These are phyloP conservation scores for Melanchra persicariae DNA, from an alignment of 2,888 invertebrate genomes.

Conservation along the genomic window DNA sequence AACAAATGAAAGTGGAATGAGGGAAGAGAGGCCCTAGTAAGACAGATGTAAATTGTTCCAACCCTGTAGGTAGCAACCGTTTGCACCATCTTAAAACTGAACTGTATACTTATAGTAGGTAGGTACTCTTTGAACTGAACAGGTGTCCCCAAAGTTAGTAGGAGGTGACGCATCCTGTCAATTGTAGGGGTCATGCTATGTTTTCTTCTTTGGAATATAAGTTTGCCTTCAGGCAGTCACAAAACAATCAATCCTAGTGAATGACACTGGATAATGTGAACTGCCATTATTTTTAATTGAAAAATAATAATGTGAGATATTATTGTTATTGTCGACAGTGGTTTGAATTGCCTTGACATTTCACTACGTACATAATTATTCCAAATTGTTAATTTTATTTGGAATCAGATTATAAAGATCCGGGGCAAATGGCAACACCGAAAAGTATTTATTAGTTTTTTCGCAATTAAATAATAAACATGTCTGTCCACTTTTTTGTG, in stretches of 20 bases:
- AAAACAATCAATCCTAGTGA: conserved; percentile 29
- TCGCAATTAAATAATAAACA: conserved; percentile 28
- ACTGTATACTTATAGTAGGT: too few species aligned
- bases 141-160: too few species aligned
- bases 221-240: conserved; percentile 3
- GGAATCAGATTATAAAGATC: conserved; percentile 23
- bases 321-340: conserved; percentile 30
- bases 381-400: conserved; percentile 41
- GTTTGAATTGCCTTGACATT: conserved; percentile 51
- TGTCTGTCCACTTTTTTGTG: conserved; percentile 17
- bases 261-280: conserved; percentile 30
- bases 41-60: too few species aligned
- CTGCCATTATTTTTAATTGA: conserved; percentile 33
- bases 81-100: too few species aligned
- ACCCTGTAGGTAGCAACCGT: too few species aligned
- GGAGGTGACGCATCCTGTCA: not conserved
- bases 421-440: conserved; percentile 19
- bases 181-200: not conserved
- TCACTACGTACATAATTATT: conserved; percentile 14
- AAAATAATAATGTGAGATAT: conserved; percentile 29
- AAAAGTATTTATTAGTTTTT: conserved; percentile 24
- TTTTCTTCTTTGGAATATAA: conserved; percentile 1
- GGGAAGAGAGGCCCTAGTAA: too few species aligned
- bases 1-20: too few species aligned
- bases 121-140: too few species aligned